phyloP scores from a whole-genome alignment of 2,113 vertebrate genomes.

The Ginglymostoma cirratum region DNA sequence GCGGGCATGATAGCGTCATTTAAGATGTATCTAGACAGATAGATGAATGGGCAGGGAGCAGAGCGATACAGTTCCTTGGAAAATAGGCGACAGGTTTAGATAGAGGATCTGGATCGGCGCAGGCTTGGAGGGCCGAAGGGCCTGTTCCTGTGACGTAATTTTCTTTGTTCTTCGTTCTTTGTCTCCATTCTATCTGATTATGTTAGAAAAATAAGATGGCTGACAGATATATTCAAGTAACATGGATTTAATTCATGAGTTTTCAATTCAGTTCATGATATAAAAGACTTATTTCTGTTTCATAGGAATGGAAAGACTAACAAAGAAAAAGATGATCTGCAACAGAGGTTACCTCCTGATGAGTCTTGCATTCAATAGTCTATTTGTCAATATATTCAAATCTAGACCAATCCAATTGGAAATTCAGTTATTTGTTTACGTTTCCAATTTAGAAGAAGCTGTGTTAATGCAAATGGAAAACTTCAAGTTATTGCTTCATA shows the following conservation, averaged over 20 bases:
- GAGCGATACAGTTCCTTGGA: too few species aligned
- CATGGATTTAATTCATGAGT: not conserved
- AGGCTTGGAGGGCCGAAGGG: too few species aligned
- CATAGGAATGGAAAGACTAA: not conserved
- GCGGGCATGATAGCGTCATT: too few species aligned
- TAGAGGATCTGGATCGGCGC: too few species aligned
- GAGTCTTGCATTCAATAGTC: not conserved
- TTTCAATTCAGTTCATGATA: not conserved
- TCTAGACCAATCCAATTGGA: not conserved
- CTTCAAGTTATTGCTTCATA: not conserved
- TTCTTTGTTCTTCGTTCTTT: too few species aligned
- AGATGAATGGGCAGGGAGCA: too few species aligned
- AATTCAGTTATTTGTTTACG: not conserved
- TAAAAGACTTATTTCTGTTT: not conserved
- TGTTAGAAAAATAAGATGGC: not conserved
- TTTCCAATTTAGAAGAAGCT: not conserved
- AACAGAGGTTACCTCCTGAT: not conserved
- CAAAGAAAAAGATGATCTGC: not conserved
- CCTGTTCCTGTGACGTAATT: too few species aligned
- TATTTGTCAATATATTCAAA: not conserved
- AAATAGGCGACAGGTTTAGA: too few species aligned
- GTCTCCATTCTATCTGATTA: not conserved
- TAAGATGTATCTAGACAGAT: too few species aligned
- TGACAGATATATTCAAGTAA: not conserved
- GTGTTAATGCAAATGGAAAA: not conserved